phyloP scores from a whole-genome alignment of 2,797 vertebrate genomes.

The Microhierax caerulescens region DNA sequence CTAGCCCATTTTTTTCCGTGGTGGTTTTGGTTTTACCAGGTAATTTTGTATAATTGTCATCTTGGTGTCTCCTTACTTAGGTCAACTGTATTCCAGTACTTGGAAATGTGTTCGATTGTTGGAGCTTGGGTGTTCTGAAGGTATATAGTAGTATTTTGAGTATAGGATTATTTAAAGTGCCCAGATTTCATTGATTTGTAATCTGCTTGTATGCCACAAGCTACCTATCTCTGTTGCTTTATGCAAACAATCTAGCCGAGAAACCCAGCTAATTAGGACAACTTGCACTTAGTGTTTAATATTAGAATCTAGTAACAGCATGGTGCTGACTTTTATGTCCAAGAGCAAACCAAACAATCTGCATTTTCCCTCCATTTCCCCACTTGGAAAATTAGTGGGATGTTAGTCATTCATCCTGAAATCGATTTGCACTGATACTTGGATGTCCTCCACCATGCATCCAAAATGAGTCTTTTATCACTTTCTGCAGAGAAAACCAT shows the following conservation, averaged over 20 bases:
- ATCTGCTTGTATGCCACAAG: neutral
- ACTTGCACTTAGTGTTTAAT: neutral
- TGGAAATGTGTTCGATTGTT: neutral
- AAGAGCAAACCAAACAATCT: neutral
- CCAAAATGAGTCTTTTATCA: neutral
- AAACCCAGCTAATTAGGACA: neutral
- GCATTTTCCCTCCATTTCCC: neutral
- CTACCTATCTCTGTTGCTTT: neutral
- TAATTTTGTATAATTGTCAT: neutral
- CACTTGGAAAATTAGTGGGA: neutral
- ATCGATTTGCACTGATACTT: neutral
- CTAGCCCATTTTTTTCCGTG: accelerated
- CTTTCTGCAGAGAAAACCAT: neutral
- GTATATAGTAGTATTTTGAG: neutral
- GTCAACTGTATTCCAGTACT: neutral
- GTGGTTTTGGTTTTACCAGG: neutral
- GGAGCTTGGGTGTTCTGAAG: neutral
- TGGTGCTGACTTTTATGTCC: neutral
- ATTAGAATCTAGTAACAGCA: neutral
- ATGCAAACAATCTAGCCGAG: neutral
- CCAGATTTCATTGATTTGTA: neutral
- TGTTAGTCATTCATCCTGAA: neutral
- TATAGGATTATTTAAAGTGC: neutral
- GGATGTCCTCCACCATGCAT: neutral
- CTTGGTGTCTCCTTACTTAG: neutral